Evolutionary conservation across 2,888 invertebrate species (phyloP).

Genomic region (Drosophila mettleri): DNA sequence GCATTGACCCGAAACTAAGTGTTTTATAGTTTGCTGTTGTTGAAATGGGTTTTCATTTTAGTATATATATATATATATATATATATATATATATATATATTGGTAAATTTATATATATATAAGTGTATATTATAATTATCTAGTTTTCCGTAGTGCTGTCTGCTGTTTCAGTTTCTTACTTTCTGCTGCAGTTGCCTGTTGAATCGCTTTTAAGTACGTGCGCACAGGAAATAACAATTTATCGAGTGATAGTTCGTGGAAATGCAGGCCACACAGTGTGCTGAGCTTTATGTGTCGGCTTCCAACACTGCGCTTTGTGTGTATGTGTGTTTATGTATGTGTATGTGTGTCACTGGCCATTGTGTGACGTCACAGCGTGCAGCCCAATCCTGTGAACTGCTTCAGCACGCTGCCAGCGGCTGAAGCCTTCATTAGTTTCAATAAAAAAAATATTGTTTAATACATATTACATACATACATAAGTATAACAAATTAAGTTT

Average conservation of each 20-base stretch:
- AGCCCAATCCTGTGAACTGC: conserved; percentile 15
- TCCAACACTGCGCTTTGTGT: conserved; percentile 24
- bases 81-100: conserved; percentile 27
- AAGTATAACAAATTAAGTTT: conserved; percentile 48
- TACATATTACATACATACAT: conserved; percentile 46
- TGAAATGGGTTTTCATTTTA: conserved; percentile 17
- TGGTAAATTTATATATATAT: conserved; percentile 11
- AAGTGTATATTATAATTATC: conserved; percentile 61
- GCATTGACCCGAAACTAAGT: conserved; percentile 36
- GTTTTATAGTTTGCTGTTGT: conserved; percentile 35
- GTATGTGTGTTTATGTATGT: conserved; percentile 12
- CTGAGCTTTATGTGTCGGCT: conserved; percentile 48
- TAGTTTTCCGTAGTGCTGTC: conserved; percentile 71
- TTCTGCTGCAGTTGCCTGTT: conserved; percentile 41
- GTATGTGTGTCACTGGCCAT: conserved; percentile 22
- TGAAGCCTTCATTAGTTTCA: conserved; percentile 36
- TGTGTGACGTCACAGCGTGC: conserved; percentile 26
- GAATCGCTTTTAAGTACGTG: conserved; percentile 68
- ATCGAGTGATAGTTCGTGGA: conserved; percentile 44
- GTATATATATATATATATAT: conserved; percentile 41
- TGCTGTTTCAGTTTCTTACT: conserved; percentile 35
- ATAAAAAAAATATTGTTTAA: conserved; percentile 29
- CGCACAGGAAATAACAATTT: conserved; percentile 75
- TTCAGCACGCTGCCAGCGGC: conserved; percentile 10
- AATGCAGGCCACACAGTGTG: conserved; percentile 57